Conservation (phyloP, 2,797 vertebrate species). For the Semotilus atromaculatus region DNA sequence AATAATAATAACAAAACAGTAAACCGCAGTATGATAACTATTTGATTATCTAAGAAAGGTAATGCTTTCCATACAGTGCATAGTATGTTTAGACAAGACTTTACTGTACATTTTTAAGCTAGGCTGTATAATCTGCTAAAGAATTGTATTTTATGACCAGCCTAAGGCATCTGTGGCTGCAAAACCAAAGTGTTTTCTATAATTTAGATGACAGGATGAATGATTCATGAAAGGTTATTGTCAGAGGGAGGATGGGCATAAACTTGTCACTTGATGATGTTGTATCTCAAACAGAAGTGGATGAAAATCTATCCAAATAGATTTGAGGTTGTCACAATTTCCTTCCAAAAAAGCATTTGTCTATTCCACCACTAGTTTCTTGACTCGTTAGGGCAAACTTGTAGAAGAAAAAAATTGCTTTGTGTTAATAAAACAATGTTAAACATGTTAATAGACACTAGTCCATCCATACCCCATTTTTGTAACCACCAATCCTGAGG, state of each 20-base stretch:
- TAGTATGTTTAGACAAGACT: conserved; percentile 15
- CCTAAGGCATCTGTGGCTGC: conserved; percentile 16
- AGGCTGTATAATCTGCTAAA: conserved; percentile 9
- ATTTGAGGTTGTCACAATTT: background rate
- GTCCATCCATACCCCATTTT: background rate
- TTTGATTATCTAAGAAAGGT: background rate
- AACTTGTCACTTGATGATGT: conserved; percentile 25
- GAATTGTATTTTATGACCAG: conserved; percentile 25
- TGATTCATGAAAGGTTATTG: conserved; percentile 27
- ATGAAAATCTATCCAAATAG: conserved; percentile 1
- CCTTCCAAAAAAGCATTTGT: background rate
- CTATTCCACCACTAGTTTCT: background rate
- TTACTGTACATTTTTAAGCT: conserved; percentile 27
- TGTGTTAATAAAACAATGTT: too few relatives aligned
- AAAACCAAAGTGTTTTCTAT: conserved; percentile 40
- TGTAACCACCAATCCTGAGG: background rate
- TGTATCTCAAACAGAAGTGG: background rate
- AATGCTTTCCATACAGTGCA: background rate
- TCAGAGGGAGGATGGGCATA: background rate
- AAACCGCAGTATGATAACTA: background rate
- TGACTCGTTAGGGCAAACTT: background rate
- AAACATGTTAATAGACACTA: background rate
- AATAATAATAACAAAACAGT: background rate
- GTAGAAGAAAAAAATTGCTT: background rate
- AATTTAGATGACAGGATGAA: conserved; percentile 37